Evolutionary conservation across 2,797 vertebrate genomes (phyloP), one percentile per base, ranked within the genome.

Genomic region (Enoplosus armatus): DNA sequence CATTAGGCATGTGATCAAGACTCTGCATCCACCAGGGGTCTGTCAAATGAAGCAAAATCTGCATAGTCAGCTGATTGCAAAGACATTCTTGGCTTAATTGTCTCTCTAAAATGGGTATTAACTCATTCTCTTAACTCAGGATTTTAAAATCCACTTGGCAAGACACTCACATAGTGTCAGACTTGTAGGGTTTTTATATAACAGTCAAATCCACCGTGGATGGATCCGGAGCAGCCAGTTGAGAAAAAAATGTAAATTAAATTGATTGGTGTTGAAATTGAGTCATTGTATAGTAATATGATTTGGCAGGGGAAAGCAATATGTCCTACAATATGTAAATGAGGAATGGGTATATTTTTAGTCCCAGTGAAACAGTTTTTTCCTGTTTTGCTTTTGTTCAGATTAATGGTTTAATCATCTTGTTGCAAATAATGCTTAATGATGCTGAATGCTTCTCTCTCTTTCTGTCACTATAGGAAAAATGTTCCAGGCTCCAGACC

Each of bases 401-500:
- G 12, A 11, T 45, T 9, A 43, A 24, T 60, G 18, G 4, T 68
- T 76, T 67, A 71, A 69, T 76, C 4, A 41, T 72, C 31, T 61
- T 1, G 5, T 54, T 75, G 18, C 35, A 69, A 71, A 64, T 68
- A 68, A 59, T 62, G 74, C 6, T 72, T 71, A 73, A 62, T 60
- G 41, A 59, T 10, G 22, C n/a, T 33, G 20, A 73, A 24, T 58
- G 29, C 31, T 43, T 72, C 20, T 26, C 9, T 75, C 41, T 65
- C 18, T 73, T 91, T 79, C 79, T n/a, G n/a, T n/a, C n/a, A 10
- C 89, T 89, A 43, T 93, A 99, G 98, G 98, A 79, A 99, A 99
- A 94, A 99, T 99, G 98, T 99, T 99, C 90, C 97, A 99, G 92
- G 96, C 98, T 45, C 97, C 98, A 33, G 98, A 99, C 93, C 95